These are phyloP conservation scores for Falco punctatus DNA, from an alignment of 2,113 vertebrate species.

Conservation along the genomic window DNA sequence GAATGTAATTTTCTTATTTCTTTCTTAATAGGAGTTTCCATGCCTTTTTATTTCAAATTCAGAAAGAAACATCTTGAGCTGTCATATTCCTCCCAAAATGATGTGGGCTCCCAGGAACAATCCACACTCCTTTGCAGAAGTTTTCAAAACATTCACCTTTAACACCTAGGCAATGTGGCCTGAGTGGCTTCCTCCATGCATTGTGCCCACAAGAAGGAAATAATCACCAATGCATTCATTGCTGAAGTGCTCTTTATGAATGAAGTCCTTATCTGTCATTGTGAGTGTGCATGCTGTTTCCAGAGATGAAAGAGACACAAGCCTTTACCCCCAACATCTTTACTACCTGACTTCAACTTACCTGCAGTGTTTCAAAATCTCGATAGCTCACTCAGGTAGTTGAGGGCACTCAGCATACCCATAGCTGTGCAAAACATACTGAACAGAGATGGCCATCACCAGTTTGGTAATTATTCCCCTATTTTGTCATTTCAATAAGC, in stretches of 20 bases:
- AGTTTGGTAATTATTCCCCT: constrained; percentile 48
- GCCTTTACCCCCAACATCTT: not conserved
- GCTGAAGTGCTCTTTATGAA: not conserved
- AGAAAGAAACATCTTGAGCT: not conserved
- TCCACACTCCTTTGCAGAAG: not conserved
- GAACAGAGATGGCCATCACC: not conserved
- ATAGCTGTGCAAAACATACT: not conserved
- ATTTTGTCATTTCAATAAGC: constrained; percentile 40
- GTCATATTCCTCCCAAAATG: not conserved
- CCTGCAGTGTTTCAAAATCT: accelerated
- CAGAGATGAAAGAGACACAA: not conserved
- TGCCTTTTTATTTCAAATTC: not conserved
- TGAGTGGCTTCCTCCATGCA: not conserved
- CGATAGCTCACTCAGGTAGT: accelerated
- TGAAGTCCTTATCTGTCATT: not conserved
- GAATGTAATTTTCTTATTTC: not conserved
- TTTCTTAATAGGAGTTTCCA: not conserved
- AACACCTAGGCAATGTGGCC: not conserved
- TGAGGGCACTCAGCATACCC: not conserved
- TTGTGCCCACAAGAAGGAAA: not conserved
- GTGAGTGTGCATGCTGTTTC: not conserved
- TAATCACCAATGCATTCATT: not conserved
- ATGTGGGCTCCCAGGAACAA: not conserved
- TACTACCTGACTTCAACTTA: not conserved
- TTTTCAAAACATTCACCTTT: not conserved